These are phyloP conservation scores for Alcis repandata DNA, from an alignment of 2,888 invertebrate species.

Conservation along the genomic window DNA sequence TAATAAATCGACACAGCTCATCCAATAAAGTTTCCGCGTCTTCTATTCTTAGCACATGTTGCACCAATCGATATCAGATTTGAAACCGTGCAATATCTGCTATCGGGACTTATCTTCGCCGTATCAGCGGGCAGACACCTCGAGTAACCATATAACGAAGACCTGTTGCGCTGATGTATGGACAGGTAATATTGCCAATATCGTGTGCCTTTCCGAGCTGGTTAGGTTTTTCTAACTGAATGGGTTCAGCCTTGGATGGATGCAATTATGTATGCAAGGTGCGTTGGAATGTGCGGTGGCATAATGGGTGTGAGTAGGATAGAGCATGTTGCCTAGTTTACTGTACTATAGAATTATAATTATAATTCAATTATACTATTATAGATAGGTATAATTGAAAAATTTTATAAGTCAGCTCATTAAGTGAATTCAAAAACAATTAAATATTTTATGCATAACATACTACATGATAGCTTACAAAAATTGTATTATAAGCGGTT, in stretches of 20 bases:
- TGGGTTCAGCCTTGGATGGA: slow-evolving; percentile 55
- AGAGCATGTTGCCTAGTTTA: background rate
- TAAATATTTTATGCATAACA: too few relatives aligned
- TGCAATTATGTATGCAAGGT: slow-evolving; percentile 56
- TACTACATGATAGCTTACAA: too few relatives aligned
- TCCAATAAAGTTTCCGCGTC: slow-evolving; percentile 23
- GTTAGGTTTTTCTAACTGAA: slow-evolving; percentile 31
- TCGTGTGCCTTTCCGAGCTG: slow-evolving; percentile 37
- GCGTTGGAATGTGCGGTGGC: slow-evolving; percentile 53
- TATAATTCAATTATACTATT: background rate
- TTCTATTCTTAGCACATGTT: slow-evolving; percentile 26
- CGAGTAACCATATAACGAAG: slow-evolving; percentile 41
- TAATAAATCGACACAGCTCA: slow-evolving; percentile 13
- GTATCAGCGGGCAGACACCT: slow-evolving; percentile 33
- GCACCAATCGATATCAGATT: slow-evolving; percentile 39
- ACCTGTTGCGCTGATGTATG: slow-evolving; percentile 43
- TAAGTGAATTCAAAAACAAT: too few relatives aligned
- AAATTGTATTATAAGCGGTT: too few relatives aligned
- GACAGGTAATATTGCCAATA: slow-evolving; percentile 26
- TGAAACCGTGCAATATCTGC: slow-evolving; percentile 42
- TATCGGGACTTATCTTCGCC: slow-evolving; percentile 38
- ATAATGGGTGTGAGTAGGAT: slow-evolving; percentile 27
- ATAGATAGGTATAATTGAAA: background rate
- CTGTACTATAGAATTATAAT: background rate
- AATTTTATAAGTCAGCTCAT: too few relatives aligned